Evolutionary conservation across 2,888 invertebrate genomes (phyloP).

Genomic region (Lasioglossum malachurum): DNA sequence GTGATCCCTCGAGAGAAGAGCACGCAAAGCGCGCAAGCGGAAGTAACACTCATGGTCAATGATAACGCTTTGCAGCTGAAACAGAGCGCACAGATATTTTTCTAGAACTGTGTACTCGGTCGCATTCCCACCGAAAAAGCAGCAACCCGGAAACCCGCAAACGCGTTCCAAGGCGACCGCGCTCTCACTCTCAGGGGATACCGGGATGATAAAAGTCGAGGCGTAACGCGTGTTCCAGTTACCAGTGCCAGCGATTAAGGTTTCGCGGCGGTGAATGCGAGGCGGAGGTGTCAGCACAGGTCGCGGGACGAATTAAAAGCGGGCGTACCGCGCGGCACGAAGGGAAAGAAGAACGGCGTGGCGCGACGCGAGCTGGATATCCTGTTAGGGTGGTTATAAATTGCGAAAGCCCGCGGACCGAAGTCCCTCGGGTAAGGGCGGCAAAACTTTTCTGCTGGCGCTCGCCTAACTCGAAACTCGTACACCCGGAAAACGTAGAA

Average conservation of each 20-base stretch:
- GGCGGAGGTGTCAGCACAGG: slow-evolving; percentile 36
- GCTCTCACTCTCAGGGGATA: not conserved
- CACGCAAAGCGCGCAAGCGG: not conserved
- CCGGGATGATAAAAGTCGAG: slow-evolving; percentile 15
- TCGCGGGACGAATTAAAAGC: slow-evolving; percentile 53
- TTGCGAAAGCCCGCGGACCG: slow-evolving; percentile 75
- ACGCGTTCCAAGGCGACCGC: slow-evolving; percentile 6
- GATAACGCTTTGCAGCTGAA: not conserved
- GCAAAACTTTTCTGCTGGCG: slow-evolving; percentile 80
- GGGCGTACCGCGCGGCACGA: slow-evolving; percentile 46
- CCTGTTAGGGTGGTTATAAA: slow-evolving; percentile 82
- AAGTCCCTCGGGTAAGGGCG: slow-evolving; percentile 77
- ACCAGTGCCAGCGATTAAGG: slow-evolving; percentile 45
- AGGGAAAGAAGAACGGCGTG: slow-evolving; percentile 65
- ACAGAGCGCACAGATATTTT: not conserved
- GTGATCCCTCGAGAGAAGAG: not conserved
- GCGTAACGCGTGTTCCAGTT: slow-evolving; percentile 43
- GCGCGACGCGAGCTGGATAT: slow-evolving; percentile 74
- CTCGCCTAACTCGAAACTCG: slow-evolving; percentile 82
- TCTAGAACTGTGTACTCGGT: not conserved
- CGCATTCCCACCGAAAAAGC: not conserved
- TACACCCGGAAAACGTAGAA: slow-evolving; percentile 80
- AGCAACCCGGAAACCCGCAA: slow-evolving; percentile 16
- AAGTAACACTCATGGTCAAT: not conserved
- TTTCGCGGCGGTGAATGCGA: slow-evolving; percentile 37